phyloP scores from a whole-genome alignment of 2,888 invertebrate genomes.

The Himalopsyche anomala region DNA sequence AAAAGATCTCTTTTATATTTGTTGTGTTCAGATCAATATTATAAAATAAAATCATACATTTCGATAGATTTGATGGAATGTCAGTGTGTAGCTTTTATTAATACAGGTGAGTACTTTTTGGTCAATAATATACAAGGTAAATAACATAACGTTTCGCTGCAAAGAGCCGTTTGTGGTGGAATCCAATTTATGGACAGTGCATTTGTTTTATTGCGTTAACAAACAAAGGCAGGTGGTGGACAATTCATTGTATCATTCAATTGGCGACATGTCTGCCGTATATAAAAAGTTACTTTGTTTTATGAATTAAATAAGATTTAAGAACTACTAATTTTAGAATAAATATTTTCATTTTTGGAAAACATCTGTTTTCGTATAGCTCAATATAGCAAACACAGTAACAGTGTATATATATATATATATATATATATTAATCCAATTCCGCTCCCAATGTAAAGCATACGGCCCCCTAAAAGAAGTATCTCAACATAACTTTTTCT shows the following conservation, averaged over 20 bases:
- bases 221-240: background rate
- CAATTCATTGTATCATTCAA: background rate
- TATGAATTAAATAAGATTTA: background rate
- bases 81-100: background rate
- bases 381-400: too few species aligned
- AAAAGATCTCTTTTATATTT: too few species aligned
- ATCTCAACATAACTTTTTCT: too few species aligned
- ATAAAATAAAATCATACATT: background rate
- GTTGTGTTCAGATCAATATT: too few species aligned
- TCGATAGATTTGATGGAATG: background rate
- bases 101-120: background rate
- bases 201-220: background rate
- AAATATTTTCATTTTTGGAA: too few species aligned
- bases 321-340: too few species aligned
- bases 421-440: too few species aligned
- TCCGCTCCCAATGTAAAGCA: too few species aligned
- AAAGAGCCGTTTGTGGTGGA: background rate
- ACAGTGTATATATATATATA: too few species aligned
- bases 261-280: background rate
- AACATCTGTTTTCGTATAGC: too few species aligned
- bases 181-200: background rate
- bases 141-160: background rate
- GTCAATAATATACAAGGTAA: conserved; percentile 4
- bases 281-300: background rate
- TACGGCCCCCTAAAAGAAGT: too few species aligned